Conservation (phyloP, 2,888 invertebrate genomes). For the Fragum whitleyi region DNA sequence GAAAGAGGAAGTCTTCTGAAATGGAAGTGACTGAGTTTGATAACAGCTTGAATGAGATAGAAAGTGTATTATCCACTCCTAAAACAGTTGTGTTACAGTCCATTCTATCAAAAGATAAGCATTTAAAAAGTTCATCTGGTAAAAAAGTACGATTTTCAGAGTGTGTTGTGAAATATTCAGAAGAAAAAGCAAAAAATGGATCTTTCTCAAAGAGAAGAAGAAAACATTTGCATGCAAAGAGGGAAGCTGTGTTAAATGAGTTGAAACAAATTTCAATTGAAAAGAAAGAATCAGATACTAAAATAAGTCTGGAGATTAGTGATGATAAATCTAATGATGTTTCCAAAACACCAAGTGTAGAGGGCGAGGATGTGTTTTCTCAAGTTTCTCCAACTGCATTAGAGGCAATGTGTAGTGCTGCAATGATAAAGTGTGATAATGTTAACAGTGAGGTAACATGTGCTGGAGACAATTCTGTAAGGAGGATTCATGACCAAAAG, state of each 20-base stretch:
- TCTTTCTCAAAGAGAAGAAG: neutral
- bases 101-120: constrained; percentile 65
- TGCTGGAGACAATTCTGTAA: neutral
- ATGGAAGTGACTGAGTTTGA: neutral
- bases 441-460: neutral
- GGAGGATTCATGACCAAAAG: neutral
- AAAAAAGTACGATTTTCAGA: constrained; percentile 65
- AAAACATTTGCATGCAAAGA: constrained; percentile 7
- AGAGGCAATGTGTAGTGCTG: constrained; percentile 68
- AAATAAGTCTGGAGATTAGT: neutral
- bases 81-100: constrained; percentile 47
- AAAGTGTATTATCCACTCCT: constrained; percentile 44
- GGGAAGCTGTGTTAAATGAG: neutral
- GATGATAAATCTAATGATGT: neutral
- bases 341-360: neutral
- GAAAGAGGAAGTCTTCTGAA: constrained; percentile 51
- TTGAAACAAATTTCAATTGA: neutral
- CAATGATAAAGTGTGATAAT: constrained; percentile 2
- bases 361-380: constrained; percentile 68
- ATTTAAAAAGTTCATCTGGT: constrained; percentile 33
- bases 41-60: neutral
- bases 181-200: neutral
- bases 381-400: constrained; percentile 70
- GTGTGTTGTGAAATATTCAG: constrained; percentile 36
- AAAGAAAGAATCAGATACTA: neutral